These are phyloP conservation scores for Diglossa cyanea DNA, from an alignment of 2,797 vertebrate genomes.

Conservation along the genomic window DNA sequence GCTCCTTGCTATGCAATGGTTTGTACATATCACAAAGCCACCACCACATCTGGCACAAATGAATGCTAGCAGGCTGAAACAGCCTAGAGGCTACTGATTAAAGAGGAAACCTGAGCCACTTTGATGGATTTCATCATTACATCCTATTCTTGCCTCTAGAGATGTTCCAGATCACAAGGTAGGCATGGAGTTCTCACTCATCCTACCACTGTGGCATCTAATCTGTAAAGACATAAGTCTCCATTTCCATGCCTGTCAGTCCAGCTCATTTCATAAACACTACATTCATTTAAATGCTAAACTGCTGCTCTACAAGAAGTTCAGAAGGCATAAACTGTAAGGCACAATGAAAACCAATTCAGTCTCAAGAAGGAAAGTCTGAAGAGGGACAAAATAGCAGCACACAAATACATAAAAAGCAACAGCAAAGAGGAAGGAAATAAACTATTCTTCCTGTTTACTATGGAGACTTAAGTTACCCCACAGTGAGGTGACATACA, in stretches of 20 bases:
- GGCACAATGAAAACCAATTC: not conserved
- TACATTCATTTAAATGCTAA: not conserved
- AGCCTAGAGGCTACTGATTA: constrained; percentile 31
- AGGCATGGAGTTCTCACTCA: constrained; percentile 1
- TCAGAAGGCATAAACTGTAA: not conserved
- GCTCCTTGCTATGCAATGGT: not conserved
- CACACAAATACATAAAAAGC: not conserved
- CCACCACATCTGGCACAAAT: not conserved
- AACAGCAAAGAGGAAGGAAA: constrained; percentile 43
- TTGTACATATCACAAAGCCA: not conserved
- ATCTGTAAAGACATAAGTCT: not conserved
- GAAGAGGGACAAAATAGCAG: not conserved
- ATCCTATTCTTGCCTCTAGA: constrained; percentile 20
- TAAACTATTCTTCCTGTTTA: constrained; percentile 25
- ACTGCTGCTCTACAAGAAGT: not conserved
- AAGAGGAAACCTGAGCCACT: not conserved
- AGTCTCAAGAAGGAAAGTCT: not conserved
- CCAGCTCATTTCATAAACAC: not conserved
- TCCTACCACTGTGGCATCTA: not conserved
- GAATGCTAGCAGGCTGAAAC: not conserved
- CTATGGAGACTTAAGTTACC: not conserved
- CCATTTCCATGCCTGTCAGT: not conserved
- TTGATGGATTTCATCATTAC: constrained; percentile 10
- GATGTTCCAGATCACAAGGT: constrained; percentile 4
- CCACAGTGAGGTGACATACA: not conserved